Conservation (phyloP, 2,888 invertebrate genomes). For the Hoplodrina ambigua region DNA sequence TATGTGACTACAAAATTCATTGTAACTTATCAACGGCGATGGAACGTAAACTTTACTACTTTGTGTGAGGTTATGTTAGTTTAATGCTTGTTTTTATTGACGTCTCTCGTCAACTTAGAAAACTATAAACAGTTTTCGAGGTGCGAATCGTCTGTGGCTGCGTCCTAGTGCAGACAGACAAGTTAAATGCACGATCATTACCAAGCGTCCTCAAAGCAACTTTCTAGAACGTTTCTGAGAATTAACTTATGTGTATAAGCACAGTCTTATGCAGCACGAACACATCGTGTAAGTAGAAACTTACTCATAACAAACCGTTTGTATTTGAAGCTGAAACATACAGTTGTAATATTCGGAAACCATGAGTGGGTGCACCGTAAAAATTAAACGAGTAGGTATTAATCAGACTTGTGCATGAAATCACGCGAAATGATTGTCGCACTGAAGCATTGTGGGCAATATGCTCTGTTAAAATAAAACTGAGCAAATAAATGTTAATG, state of each 20-base stretch:
- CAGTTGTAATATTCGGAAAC: constrained; percentile 10
- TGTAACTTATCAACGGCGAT: constrained; percentile 65
- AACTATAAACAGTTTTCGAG: constrained; percentile 38
- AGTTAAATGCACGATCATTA: constrained; percentile 51
- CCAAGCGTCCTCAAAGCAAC: constrained; percentile 68
- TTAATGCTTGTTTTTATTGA: constrained; percentile 54
- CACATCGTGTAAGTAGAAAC: constrained; percentile 25
- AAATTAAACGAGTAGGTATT: constrained; percentile 27
- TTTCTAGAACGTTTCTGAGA: constrained; percentile 74
- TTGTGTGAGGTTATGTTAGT: constrained; percentile 57
- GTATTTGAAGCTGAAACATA: constrained; percentile 7
- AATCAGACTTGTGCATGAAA: constrained; percentile 13
- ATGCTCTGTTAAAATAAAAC: constrained; percentile 18
- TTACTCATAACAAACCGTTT: constrained; percentile 31
- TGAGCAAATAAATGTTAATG: constrained; percentile 36
- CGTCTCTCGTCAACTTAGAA: constrained; percentile 43
- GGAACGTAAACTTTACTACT: constrained; percentile 59
- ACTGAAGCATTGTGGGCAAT: constrained; percentile 3
- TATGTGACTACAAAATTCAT: constrained; percentile 60
- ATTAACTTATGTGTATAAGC: constrained; percentile 31
- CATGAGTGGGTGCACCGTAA: constrained; percentile 18
- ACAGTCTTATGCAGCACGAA: constrained; percentile 13
- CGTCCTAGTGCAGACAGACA: constrained; percentile 29
- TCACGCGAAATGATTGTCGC: constrained; percentile 41
- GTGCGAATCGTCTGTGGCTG: constrained; percentile 39